Conservation (phyloP, 2,113 vertebrate genomes). For the Passer domesticus region DNA sequence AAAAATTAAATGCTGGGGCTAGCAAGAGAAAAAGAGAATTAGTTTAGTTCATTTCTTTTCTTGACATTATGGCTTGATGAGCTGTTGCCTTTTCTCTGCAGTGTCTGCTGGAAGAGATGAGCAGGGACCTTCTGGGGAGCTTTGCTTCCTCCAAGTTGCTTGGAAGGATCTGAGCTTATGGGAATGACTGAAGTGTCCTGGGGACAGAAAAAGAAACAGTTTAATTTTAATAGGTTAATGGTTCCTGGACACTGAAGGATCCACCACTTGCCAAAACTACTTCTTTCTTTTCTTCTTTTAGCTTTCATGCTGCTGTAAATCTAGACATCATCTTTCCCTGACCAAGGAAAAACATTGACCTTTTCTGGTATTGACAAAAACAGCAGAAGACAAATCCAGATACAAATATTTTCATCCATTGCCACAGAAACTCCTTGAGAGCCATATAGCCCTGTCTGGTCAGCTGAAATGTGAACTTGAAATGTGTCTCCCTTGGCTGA, state of each 20-base stretch:
- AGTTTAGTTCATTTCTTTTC: neutral
- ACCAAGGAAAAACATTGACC: conserved; percentile 43
- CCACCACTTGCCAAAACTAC: conserved; percentile 20
- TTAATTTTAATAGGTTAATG: conserved; percentile 39
- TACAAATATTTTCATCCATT: conserved; percentile 61
- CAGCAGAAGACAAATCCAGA: conserved; percentile 61
- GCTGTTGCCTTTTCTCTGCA: neutral
- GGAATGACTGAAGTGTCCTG: conserved; percentile 10
- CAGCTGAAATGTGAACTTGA: neutral
- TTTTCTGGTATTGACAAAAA: conserved; percentile 62
- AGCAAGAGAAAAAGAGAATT: neutral
- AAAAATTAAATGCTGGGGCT: neutral
- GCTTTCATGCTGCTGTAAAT: conserved; percentile 14
- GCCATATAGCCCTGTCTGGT: neutral
- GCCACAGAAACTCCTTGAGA: conserved; percentile 57
- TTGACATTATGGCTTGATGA: neutral
- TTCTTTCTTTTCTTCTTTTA: conserved; percentile 33
- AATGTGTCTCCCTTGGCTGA: conserved; percentile 15
- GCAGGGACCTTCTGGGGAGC: neutral
- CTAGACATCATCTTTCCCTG: conserved; percentile 8
- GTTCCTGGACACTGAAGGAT: conserved; percentile 31
- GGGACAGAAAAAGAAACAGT: conserved; percentile 42
- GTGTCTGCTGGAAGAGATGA: neutral
- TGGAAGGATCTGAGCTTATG: neutral
- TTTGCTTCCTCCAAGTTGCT: neutral